Base-by-base conservation (phyloP, 2,888 invertebrate genomes). In the Drosophila monieri region DNA sequence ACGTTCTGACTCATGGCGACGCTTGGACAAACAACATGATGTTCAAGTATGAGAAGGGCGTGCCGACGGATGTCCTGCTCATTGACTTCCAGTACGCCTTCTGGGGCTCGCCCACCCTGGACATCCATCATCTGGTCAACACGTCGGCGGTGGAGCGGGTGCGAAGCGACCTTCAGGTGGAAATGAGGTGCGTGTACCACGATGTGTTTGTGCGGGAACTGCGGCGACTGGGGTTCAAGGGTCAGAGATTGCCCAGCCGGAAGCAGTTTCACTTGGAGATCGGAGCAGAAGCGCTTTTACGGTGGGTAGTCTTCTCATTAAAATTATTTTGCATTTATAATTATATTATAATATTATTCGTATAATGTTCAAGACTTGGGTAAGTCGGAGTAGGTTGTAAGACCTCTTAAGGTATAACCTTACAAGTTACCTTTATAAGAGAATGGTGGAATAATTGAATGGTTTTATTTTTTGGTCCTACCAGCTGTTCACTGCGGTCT, bases 11-110 rank as follows among this genome's bases (percentile, higher is more conserved):
- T 21, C 90, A 90, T 73, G 90, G 90, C 12, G 90, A 90, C 74
- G 69, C 89, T 30, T 90, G 90, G 90, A 85, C 80, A 2, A 90
- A 90, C 68, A 90, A 90, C 74, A 75, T 88, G n/a, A 89, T 90
- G 85, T 89, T 89, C 15, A 88, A 80, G 65, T 90, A 89, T 60
- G 77, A 79, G 37, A 57, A 60, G 4, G 70, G 78, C 4, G 70
- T 74, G 18, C 85, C 88, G 0, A 51, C 76, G 2, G 90, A 90
- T 77, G 87, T 80, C 9, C 71, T 88, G 0, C 59, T 90, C 4
- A 87, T 90, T 57, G 90, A 90, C 67, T 90, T 89, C 53, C 90
- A 90, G 59, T 90, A 88, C 72, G 73, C 88, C 25, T 86, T 73
- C 49, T 90, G 90, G 90, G 80, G 85, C 15, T 90, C 90, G 15